Percentiles rank a stretch among this genome's conserved stretches.
phyloP scores from a whole-genome alignment of 2,113 vertebrate species.

The Oreochromis aureus region DNA sequence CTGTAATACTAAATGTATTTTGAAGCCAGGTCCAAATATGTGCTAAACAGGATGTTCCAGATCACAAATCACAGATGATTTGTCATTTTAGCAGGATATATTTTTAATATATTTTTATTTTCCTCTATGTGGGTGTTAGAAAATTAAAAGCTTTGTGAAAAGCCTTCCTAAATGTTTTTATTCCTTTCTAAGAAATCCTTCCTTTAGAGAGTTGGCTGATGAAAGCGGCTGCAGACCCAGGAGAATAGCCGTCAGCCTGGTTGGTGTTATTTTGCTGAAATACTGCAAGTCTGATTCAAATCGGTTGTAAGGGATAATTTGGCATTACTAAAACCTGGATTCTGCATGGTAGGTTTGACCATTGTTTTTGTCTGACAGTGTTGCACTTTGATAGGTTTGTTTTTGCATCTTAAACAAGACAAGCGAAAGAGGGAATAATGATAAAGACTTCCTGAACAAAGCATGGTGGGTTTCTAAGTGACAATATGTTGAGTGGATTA shows the following conservation, averaged over 20 bases:
- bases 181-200: neutral
- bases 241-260: neutral
- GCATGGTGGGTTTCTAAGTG: neutral
- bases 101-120: neutral
- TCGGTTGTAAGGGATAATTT: neutral
- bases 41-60: neutral
- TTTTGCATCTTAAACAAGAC: neutral
- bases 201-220: neutral
- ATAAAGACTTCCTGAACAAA: neutral
- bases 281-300: neutral
- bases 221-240: neutral
- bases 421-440: neutral
- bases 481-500: neutral
- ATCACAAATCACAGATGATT: neutral
- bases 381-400: neutral
- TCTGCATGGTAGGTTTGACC: neutral
- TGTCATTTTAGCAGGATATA: neutral
- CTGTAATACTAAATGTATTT: neutral
- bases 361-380: neutral
- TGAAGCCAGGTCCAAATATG: neutral
- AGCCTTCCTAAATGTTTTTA: neutral
- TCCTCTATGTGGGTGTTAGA: neutral
- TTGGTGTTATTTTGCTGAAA: neutral
- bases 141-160: constrained; percentile 4
- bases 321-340: neutral